Base-by-base conservation (phyloP, 2,888 invertebrate genomes). In the Melieria omissa region DNA sequence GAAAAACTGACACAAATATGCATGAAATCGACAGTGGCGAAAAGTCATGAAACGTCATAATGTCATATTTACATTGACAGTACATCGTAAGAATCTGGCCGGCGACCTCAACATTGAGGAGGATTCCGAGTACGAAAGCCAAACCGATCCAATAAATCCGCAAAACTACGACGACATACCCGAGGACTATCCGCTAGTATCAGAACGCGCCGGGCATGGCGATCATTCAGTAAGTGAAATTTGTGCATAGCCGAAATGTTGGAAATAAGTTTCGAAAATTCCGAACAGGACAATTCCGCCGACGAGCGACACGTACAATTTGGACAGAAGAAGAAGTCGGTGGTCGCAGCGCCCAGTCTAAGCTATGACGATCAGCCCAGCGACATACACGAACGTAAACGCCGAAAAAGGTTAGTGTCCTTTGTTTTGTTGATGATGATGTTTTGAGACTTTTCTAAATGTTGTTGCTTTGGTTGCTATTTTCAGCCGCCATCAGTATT, bases 401-500 rank as follows among this genome's bases (percentile, higher is more conserved):
- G 88, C 79, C 83, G 88, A 78, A 88, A 86, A 83, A 88, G 88
- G 89, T 89, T 77, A 80, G 81, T 49, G 45, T 66, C 16, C 8
- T 6, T 10, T 44, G 42, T 29, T 58, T 46, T 66, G 66, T 70
- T 68, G 47, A 16, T 60, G 7, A 12, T 44, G 62, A 41, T 68
- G 68, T 70, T 49, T 52, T 62, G 14, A 3, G n/a, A 16, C 45
- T 7, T 60, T 16, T 7, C 14, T 45, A 5, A 16, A 10, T 44
- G 16, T 44, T 16, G 44, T 58, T 16, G n/a, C 41, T n/a, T 49
- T 9, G 14, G 6, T 49, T 71, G 46, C 45, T 29, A 12, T 12
- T 44, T 45, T 4, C 80, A 90, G 89, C 87, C 91, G 92, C 76
- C 90, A 90, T 76, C 90, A 90, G 82, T 90, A 90, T 84, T 89